Percentiles rank a stretch among this genome's conserved stretches.
phyloP scores from a whole-genome alignment of 2,888 invertebrate species.

The Drosophila rubida region DNA sequence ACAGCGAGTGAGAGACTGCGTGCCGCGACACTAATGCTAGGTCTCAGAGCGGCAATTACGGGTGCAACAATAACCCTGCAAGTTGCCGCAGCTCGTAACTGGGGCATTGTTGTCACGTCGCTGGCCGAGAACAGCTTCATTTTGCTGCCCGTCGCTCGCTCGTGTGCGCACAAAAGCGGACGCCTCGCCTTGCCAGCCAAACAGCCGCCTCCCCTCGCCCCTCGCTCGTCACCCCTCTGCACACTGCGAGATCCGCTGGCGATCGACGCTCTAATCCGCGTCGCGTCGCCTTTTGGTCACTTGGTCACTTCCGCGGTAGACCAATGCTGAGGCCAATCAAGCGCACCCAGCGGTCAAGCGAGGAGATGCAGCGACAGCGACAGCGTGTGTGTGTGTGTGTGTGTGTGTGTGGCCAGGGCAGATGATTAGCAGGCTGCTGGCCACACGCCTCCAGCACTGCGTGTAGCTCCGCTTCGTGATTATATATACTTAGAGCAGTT shows the following conservation, averaged over 20 bases:
- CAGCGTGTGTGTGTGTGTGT: too few relatives aligned
- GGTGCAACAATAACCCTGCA: conserved; percentile 12
- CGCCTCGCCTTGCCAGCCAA: conserved; percentile 5
- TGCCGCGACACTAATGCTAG: conserved; percentile 68
- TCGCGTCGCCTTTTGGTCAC: conserved; percentile 64
- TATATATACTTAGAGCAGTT: too few relatives aligned
- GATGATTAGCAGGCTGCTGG: conserved; percentile 42
- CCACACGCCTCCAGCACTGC: conserved; percentile 6
- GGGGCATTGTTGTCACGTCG: conserved; percentile 49
- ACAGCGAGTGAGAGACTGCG: too few relatives aligned
- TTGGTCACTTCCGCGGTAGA: conserved; percentile 74
- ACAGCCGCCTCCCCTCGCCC: neutral
- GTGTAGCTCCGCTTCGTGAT: too few relatives aligned
- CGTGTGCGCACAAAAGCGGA: conserved; percentile 60
- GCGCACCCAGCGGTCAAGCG: conserved; percentile 73
- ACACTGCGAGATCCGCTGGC: neutral
- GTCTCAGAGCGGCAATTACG: conserved; percentile 72
- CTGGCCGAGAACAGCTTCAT: conserved; percentile 65
- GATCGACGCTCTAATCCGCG: conserved; percentile 39
- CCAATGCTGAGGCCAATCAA: conserved; percentile 60
- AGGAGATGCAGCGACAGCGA: conserved; percentile 8
- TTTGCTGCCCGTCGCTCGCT: conserved; percentile 70
- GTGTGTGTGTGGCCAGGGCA: conserved; percentile 9
- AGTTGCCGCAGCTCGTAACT: conserved; percentile 18
- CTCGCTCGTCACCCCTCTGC: neutral